Percentiles rank a stretch among this genome's conserved stretches.
Conservation (phyloP, 1,140 invertebrate species). For the Heterodera schachtii region DNA sequence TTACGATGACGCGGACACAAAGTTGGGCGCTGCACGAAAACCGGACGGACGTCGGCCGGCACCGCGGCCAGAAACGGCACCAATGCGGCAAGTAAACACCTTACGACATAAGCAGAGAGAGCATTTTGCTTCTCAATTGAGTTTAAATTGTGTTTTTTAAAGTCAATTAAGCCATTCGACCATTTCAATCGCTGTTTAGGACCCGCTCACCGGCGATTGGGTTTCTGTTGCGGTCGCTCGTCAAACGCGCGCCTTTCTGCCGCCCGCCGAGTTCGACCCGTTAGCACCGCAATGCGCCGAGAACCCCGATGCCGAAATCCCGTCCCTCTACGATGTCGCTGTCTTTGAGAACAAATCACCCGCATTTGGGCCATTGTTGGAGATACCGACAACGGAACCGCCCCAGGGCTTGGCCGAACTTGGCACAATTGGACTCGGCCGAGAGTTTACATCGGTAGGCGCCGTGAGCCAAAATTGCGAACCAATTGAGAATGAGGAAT, state of each 20-base stretch:
- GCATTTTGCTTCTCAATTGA: too few relatives aligned
- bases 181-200: not conserved
- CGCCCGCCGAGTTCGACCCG: not conserved
- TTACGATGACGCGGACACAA: constrained; percentile 1
- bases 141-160: too few relatives aligned
- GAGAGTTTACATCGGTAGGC: not conserved
- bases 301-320: not conserved
- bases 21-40: not conserved
- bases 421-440: not conserved
- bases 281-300: not conserved
- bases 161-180: too few relatives aligned
- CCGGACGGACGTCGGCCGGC: not conserved
- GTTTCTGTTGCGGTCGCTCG: not conserved
- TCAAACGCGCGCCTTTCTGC: not conserved
- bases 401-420: not conserved
- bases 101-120: too few relatives aligned
- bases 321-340: not conserved
- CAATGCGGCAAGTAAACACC: not conserved
- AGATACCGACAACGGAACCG: not conserved
- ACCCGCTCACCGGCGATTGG: not conserved
- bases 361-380: not conserved
- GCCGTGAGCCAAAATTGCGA: too few relatives aligned
- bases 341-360: not conserved
- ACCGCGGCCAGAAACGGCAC: not conserved
- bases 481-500: too few relatives aligned